Evolutionary conservation across 2,888 invertebrate genomes (phyloP), one percentile per base, ranked within the genome.

Genomic region (Dryobotodes eremita): DNA sequence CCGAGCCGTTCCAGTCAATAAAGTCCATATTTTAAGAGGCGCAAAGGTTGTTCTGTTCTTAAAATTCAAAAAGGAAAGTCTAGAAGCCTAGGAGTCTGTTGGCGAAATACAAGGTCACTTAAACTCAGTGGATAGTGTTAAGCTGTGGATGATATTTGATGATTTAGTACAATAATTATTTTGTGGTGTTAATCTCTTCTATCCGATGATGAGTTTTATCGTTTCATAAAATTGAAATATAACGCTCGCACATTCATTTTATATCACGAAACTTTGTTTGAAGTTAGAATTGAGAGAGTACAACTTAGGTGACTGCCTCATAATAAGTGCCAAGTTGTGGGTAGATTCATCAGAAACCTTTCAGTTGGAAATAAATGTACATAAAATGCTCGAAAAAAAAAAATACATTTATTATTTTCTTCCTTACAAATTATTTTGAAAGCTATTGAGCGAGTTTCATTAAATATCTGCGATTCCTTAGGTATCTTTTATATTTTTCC

Each of bases 61-160:
- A 46, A 10, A 68, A 50, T 36, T n/a, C 36, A 7, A 31, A 69
- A 50, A 50, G 13, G 11, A 55, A 74, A 36, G n/a, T 82, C 13
- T 59, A 10, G 57, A 64, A 77, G n/a, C 23, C 17, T 66, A 61
- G 74, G 73, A 73, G 73, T 69, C 50, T 61, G 42, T 53, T 71
- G 50, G 26, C n/a, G 62, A 59, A 66, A 50, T 77, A n/a, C 36
- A 55, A 83, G 53, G 77, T 80, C 36, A 48, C 62, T 53, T 66
- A 36, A 15, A 70, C 36, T 23, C 46, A 71, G 71, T 84, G 81
- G 71, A 42, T 71, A 64, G 70, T 61, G 71, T 75, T 59, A 71
- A 61, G 75, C 80, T 84, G 84, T 84, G 84, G 62, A 80, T 84
- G 74, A 79, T 79, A 65, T 36, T 68, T 64, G 69, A 72, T 69